phyloP scores from a whole-genome alignment of 1,140 invertebrate species.

The Agrypnia vestita region DNA sequence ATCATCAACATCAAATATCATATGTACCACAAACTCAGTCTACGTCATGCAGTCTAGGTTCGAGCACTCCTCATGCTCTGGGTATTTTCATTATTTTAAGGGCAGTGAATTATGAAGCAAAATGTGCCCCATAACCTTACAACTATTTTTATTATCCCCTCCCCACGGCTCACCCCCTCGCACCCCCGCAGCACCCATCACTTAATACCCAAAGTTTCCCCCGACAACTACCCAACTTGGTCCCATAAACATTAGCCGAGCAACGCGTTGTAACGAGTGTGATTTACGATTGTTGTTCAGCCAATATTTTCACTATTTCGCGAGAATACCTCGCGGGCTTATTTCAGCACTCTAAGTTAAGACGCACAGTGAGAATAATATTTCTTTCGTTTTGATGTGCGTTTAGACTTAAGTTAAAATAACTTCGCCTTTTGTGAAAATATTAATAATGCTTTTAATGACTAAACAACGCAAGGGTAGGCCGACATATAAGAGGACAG shows the following conservation, averaged over 20 bases:
- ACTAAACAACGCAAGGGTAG: too few relatives aligned
- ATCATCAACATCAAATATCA: too few relatives aligned
- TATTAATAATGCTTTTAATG: too few relatives aligned
- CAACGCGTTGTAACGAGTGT: slow-evolving; percentile 19
- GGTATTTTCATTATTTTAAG: not conserved
- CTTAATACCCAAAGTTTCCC: slow-evolving; percentile 25
- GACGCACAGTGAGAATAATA: too few relatives aligned
- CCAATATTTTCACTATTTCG: slow-evolving; percentile 5
- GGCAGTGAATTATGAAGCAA: slow-evolving; percentile 28
- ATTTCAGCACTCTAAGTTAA: too few relatives aligned
- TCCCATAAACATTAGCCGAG: slow-evolving; percentile 31
- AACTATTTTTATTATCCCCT: slow-evolving; percentile 23
- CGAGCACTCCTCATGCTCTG: too few relatives aligned
- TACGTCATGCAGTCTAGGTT: too few relatives aligned
- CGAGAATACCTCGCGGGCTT: not conserved
- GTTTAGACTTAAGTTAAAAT: too few relatives aligned
- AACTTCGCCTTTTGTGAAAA: too few relatives aligned
- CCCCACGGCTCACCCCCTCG: not conserved
- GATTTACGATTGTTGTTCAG: slow-evolving; percentile 14
- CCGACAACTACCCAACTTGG: slow-evolving; percentile 14
- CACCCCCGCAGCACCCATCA: not conserved
- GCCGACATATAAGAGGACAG: too few relatives aligned
- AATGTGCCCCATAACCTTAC: not conserved
- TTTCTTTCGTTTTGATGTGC: too few relatives aligned
- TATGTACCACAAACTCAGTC: too few relatives aligned